Percentiles rank a stretch among this genome's conserved stretches.
Evolutionary conservation across 2,797 vertebrate species (phyloP).

Genomic region (Eurystomus glaucurus): DNA sequence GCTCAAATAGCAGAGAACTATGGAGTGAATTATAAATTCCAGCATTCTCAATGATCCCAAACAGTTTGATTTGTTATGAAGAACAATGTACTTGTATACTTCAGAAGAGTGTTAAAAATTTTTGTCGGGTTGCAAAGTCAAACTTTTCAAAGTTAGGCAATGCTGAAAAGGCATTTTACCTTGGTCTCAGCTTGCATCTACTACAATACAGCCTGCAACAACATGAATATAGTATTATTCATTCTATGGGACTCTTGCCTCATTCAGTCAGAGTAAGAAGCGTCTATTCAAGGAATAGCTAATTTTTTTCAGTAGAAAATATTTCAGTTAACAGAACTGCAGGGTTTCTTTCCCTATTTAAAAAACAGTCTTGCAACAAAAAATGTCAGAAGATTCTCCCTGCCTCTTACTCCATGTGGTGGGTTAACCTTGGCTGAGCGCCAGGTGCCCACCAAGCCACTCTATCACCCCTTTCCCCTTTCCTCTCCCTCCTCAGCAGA

Average conservation of each 20-base stretch:
- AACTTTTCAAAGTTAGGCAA: neutral
- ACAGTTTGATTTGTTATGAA: neutral
- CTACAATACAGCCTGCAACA: neutral
- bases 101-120: neutral
- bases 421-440: too few relatives aligned
- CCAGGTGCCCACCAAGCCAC: too few relatives aligned
- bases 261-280: neutral
- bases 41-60: neutral
- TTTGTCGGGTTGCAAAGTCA: neutral
- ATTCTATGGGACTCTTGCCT: neutral
- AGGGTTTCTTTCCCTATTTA: accelerated
- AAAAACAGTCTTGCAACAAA: neutral
- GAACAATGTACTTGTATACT: neutral
- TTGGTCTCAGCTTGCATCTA: neutral
- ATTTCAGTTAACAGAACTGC: neutral
- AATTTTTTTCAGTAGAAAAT: neutral
- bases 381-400: neutral
- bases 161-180: neutral
- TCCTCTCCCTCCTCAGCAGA: too few relatives aligned
- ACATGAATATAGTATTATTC: neutral
- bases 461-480: too few relatives aligned
- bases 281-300: neutral
- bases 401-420: neutral
- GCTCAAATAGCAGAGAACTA: neutral
- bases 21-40: neutral